These are phyloP conservation scores for Drosophila truncata DNA, from an alignment of 1,140 invertebrate genomes.

Conservation along the genomic window DNA sequence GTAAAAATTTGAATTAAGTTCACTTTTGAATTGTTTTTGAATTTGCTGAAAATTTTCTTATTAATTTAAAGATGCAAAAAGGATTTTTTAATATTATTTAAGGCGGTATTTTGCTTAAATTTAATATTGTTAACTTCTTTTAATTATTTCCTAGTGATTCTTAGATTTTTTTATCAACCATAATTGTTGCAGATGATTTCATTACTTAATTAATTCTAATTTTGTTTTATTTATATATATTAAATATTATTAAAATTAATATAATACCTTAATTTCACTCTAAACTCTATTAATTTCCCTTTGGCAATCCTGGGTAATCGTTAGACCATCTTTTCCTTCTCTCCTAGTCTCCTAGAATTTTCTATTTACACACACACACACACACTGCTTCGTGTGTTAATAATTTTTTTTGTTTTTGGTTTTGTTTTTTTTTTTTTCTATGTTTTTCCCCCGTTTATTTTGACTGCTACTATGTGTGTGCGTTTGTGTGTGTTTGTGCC, in stretches of 20 bases:
- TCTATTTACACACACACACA: constrained; percentile 22
- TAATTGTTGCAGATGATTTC: too few species aligned
- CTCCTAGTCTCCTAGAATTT: neutral
- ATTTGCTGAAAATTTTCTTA: too few species aligned
- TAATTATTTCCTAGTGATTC: too few species aligned
- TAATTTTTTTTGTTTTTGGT: constrained; percentile 52
- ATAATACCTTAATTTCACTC: neutral
- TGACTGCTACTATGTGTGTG: constrained; percentile 13
- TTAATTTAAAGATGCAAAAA: too few species aligned
- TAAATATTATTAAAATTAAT: neutral
- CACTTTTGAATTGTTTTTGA: too few species aligned
- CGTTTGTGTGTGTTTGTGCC: constrained; percentile 5
- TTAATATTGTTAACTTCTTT: too few species aligned
- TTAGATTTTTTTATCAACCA: too few species aligned
- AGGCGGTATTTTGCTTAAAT: too few species aligned
- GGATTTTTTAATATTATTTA: too few species aligned
- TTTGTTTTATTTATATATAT: neutral
- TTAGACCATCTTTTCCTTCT: neutral
- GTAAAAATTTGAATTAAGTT: too few species aligned
- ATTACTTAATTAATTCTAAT: neutral
- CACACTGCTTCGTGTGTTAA: constrained; percentile 56
- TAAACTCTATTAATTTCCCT: neutral
- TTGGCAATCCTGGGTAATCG: neutral
- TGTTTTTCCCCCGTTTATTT: constrained; percentile 57
- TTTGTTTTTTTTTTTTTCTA: constrained; percentile 22